Evolutionary conservation across 2,797 vertebrate genomes (phyloP), one percentile per base, ranked within the genome.

Genomic region (Brachymystax lenok): DNA sequence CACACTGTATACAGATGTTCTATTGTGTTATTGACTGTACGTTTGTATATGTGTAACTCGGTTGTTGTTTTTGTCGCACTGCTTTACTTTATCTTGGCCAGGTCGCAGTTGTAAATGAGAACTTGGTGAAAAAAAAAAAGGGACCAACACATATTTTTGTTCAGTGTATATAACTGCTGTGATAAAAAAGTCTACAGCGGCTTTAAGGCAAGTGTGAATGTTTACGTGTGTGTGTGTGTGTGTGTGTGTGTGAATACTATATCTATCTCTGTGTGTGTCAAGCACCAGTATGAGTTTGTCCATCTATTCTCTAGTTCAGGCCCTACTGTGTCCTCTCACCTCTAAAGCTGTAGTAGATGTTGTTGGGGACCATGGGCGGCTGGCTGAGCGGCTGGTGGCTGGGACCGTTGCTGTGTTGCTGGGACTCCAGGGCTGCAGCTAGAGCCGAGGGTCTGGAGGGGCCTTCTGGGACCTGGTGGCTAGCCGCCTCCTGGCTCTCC

Each of bases 401-500:
- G 68, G 74, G 54, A 21, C 7, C n/a, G n/a, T 61, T 61, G 59
- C 6, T 24, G 59, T 61, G 59, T 21, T 24, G 59, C 8, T 21
- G 59, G 21, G 59, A n/a, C 33, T 91, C 83, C 1, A 67, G 0
- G 30, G 69, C 12, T 7, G 17, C 5, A 61, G 59, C 59, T 24
- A 8, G 16, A 61, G 59, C 71, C 0, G 63, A 19, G 8, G 82
- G 24, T 77, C 84, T 63, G 1, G 73, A 12, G 30, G 79, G 77
- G 79, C 64, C 87, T 1, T 59, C 56, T 59, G 70, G 19, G 10
- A 82, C 21, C 76, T 84, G 63, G 1, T 74, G 64, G 83, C 88
- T 4, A 40, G 86, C 88, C 19, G 82, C 84, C 64, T 93, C 93
- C 30, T 82, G 73, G 54, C 75, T 78, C 1, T 96, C 95, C 96